Evolutionary conservation across 1,140 invertebrate genomes (phyloP).

Genomic region (Drosophila varians): DNA sequence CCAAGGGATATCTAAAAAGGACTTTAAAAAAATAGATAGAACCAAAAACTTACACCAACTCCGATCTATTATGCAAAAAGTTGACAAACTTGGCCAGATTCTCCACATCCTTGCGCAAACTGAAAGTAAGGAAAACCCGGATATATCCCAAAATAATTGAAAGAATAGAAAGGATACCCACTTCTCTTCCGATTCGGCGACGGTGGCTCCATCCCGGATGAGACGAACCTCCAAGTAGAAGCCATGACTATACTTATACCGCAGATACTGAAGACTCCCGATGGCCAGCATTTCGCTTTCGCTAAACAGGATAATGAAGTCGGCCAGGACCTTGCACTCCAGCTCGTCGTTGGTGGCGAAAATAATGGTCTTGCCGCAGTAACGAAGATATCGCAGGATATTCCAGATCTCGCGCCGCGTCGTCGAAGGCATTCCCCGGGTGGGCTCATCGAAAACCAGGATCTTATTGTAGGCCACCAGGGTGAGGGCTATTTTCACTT

Average conservation of each 20-base stretch:
- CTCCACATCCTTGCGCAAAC: slow-evolving; percentile 66
- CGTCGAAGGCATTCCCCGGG: slow-evolving; percentile 56
- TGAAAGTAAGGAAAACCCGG: slow-evolving; percentile 10
- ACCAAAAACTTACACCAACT: slow-evolving; percentile 66
- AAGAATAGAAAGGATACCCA: slow-evolving; percentile 18
- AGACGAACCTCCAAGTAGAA: slow-evolving; percentile 72
- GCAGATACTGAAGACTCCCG: slow-evolving; percentile 84
- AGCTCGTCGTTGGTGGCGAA: slow-evolving; percentile 98
- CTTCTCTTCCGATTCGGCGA: slow-evolving; percentile 64
- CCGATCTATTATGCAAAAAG: slow-evolving; percentile 69
- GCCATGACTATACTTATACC: slow-evolving; percentile 68
- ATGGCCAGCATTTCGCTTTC: slow-evolving; percentile 91
- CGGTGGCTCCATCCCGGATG: slow-evolving; percentile 53
- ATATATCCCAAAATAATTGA: neutral
- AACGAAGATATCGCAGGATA: slow-evolving; percentile 62
- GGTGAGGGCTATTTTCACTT: slow-evolving; percentile 63
- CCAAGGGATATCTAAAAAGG: too few species aligned
- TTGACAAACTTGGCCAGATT: slow-evolving; percentile 67
- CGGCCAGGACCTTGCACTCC: slow-evolving; percentile 96
- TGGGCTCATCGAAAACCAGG: slow-evolving; percentile 70
- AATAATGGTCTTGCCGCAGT: slow-evolving; percentile 89
- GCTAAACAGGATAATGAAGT: slow-evolving; percentile 95
- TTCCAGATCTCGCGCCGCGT: slow-evolving; percentile 73
- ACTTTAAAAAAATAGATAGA: too few species aligned
- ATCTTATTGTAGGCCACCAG: slow-evolving; percentile 68